Conservation (phyloP, 2,888 invertebrate species). For the Petrophora chlorosata region DNA sequence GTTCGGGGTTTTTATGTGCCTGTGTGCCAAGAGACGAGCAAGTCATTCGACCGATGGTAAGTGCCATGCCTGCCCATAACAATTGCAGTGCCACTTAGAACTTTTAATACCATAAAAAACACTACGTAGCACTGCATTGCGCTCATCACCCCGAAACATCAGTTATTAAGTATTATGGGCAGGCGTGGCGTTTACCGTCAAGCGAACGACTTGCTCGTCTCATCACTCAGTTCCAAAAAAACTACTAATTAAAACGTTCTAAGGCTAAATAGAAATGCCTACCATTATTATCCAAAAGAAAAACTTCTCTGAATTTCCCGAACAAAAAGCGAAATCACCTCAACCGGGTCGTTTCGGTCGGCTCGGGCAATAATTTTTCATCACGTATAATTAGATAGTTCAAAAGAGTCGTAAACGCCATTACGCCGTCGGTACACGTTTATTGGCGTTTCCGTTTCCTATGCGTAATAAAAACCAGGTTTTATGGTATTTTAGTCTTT, state of each 20-base stretch:
- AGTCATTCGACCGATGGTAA: too few relatives aligned
- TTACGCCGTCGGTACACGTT: conserved; percentile 17
- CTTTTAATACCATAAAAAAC: too few relatives aligned
- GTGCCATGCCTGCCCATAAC: too few relatives aligned
- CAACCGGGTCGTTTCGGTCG: neutral
- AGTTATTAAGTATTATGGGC: too few relatives aligned
- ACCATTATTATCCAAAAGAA: neutral
- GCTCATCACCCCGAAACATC: too few relatives aligned
- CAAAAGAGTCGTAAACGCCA: conserved; percentile 29
- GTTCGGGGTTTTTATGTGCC: too few relatives aligned
- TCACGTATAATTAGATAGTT: conserved; percentile 36
- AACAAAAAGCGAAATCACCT: neutral
- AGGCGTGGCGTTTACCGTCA: too few relatives aligned
- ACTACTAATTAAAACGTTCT: neutral
- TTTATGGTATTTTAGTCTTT: conserved; percentile 8
- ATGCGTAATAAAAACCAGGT: conserved; percentile 18
- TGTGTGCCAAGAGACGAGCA: too few relatives aligned
- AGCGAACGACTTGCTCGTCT: too few relatives aligned
- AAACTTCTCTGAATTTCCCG: too few relatives aligned
- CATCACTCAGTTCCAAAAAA: neutral
- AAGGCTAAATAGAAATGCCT: neutral
- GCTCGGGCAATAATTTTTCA: conserved; percentile 28
- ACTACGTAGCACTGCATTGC: too few relatives aligned
- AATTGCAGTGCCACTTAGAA: too few relatives aligned
- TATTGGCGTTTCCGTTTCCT: conserved; percentile 23